Evolutionary conservation across 1,140 invertebrate genomes (phyloP).

Genomic region (Helicoverpa armigera): DNA sequence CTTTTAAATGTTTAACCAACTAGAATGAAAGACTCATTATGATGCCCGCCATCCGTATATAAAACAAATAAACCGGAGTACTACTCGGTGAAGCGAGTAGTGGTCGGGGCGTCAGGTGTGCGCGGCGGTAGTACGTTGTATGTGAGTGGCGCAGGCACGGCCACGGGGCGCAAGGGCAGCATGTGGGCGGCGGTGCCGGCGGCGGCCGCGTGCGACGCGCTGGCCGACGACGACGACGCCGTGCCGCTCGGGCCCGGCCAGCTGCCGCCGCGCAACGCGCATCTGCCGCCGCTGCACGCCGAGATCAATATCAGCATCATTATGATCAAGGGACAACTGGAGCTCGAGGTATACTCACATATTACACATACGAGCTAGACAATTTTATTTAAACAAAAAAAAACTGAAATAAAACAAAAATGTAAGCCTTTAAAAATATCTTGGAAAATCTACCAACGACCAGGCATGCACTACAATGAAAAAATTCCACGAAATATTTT

Average conservation of each 20-base stretch:
- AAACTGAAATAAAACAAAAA: neutral
- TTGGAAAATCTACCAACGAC: too few species aligned
- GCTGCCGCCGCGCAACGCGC: slow-evolving; percentile 91
- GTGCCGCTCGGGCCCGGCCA: slow-evolving; percentile 92
- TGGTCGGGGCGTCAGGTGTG: slow-evolving; percentile 13
- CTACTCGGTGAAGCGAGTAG: neutral
- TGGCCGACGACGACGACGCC: slow-evolving; percentile 74
- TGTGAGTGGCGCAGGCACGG: slow-evolving; percentile 67
- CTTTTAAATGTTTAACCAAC: slow-evolving; percentile 55
- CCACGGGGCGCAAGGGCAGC: slow-evolving; percentile 85
- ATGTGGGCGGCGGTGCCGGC: slow-evolving; percentile 84
- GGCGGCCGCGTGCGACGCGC: slow-evolving; percentile 71
- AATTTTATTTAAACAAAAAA: too few species aligned
- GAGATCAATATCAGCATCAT: slow-evolving; percentile 95
- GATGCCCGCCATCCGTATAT: slow-evolving; percentile 50
- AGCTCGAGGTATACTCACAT: slow-evolving; percentile 91
- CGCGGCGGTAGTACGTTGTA: slow-evolving; percentile 4
- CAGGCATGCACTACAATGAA: too few species aligned
- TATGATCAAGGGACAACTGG: slow-evolving; percentile 96
- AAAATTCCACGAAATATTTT: too few species aligned
- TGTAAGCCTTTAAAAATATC: neutral
- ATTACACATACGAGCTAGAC: too few species aligned
- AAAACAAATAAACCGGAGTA: neutral
- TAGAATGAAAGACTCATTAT: slow-evolving; percentile 37
- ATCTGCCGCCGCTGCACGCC: slow-evolving; percentile 89